phyloP scores from a whole-genome alignment of 2,797 vertebrate genomes.

The Dermochelys coriacea region DNA sequence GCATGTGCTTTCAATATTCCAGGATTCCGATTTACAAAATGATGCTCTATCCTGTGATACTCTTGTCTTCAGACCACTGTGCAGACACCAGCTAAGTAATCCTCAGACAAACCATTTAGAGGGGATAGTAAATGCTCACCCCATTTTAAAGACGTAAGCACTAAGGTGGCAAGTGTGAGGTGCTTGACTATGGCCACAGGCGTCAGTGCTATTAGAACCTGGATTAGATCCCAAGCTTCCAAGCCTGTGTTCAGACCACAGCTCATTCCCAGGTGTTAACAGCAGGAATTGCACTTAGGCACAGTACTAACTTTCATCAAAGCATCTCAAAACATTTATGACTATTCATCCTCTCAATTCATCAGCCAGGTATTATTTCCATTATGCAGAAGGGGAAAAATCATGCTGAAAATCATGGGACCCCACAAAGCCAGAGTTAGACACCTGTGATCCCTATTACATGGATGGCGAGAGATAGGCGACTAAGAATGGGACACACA shows the following conservation, averaged over 20 bases:
- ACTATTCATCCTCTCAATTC: background rate
- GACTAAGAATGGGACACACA: background rate
- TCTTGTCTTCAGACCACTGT: background rate
- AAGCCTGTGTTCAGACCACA: background rate
- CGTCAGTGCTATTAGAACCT: background rate
- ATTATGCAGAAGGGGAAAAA: background rate
- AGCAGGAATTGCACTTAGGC: background rate
- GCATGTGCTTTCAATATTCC: background rate
- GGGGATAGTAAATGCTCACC: background rate
- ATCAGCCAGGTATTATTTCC: background rate
- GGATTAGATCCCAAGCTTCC: background rate
- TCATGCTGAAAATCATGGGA: conserved; percentile 6
- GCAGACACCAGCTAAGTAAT: background rate
- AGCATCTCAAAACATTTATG: background rate
- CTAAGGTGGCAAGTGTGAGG: background rate
- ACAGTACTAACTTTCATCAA: background rate
- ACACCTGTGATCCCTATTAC: background rate
- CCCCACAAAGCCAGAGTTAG: background rate
- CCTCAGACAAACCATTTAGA: background rate
- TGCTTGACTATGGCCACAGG: background rate
- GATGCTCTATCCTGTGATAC: background rate
- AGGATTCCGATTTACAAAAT: background rate
- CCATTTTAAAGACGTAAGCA: background rate
- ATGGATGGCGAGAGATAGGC: background rate
- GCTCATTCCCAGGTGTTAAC: background rate